Evolutionary conservation across 1,140 invertebrate genomes (phyloP).

Genomic region (Nixonia krombeini): DNA sequence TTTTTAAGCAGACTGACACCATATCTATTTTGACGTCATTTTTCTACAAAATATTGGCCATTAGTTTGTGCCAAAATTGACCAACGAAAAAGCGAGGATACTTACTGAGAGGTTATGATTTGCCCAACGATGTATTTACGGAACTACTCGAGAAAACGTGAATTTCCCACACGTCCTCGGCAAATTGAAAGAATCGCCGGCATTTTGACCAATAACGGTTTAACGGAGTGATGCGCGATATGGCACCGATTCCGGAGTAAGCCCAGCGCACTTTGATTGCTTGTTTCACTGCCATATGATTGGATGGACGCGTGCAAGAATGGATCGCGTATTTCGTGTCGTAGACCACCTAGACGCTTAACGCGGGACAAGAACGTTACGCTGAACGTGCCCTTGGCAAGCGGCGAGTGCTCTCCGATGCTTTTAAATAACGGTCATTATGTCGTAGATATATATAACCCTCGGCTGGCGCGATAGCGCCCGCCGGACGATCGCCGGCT

Average conservation of each 20-base stretch:
- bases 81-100: no score
- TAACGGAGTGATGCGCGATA: no score
- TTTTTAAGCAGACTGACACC: no score
- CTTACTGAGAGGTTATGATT: no score
- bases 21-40: no score
- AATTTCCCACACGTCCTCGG: not conserved
- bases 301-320: constrained; percentile 21
- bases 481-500: not conserved
- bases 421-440: constrained; percentile 53
- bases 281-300: constrained; percentile 31
- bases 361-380: constrained; percentile 46
- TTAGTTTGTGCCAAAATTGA: no score
- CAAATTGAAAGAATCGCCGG: constrained; percentile 15
- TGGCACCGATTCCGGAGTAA: constrained; percentile 6
- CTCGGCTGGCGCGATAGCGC: constrained; percentile 19
- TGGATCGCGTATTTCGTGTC: constrained; percentile 29
- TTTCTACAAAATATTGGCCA: no score
- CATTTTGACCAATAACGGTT: constrained; percentile 19
- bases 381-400: constrained; percentile 40
- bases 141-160: no score
- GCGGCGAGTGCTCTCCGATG: constrained; percentile 23
- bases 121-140: no score
- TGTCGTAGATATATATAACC: constrained; percentile 26
- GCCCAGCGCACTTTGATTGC: constrained; percentile 38
- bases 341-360: constrained; percentile 47